These are phyloP conservation scores for Callionymus lyra DNA, from an alignment of 2,113 vertebrate genomes.

Conservation along the genomic window DNA sequence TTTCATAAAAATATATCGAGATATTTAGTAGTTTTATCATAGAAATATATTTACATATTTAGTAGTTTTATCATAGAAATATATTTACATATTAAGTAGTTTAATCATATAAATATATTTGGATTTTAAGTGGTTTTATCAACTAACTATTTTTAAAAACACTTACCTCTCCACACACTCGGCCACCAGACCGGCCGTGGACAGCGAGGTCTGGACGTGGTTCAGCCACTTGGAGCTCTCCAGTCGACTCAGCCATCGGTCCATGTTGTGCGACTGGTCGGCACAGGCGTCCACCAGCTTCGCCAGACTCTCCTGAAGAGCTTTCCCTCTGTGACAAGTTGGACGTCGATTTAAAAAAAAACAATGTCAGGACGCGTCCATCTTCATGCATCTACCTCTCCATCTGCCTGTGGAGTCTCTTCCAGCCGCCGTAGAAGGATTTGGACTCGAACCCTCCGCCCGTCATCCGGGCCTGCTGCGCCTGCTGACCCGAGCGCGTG, in stretches of 20 bases:
- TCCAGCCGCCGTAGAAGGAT: slow-evolving; percentile 67
- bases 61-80: too few species aligned
- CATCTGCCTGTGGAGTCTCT: slow-evolving; percentile 69
- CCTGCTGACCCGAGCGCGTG: slow-evolving; percentile 68
- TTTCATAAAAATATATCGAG: too few species aligned
- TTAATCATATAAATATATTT: too few species aligned
- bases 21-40: too few species aligned
- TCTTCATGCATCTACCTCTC: slow-evolving; percentile 63
- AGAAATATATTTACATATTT: too few species aligned
- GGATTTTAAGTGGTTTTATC: too few species aligned
- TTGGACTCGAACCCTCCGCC: slow-evolving; percentile 76
- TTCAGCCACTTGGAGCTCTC: slow-evolving; percentile 78
- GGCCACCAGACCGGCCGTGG: slow-evolving; percentile 71
- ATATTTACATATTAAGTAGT: slow-evolving; percentile 1
- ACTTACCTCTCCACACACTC: slow-evolving; percentile 83
- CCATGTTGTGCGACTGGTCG: slow-evolving; percentile 61
- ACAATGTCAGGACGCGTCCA: background rate
- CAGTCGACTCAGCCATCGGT: slow-evolving; percentile 76
- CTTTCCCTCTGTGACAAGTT: slow-evolving; percentile 62
- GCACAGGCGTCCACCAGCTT: slow-evolving; percentile 72
- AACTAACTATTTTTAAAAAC: too few species aligned
- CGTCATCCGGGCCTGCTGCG: slow-evolving; percentile 69
- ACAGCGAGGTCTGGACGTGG: slow-evolving; percentile 73
- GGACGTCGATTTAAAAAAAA: background rate
- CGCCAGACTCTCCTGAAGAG: slow-evolving; percentile 74